Percentiles rank a stretch among this genome's conserved stretches.
phyloP scores from a whole-genome alignment of 2,113 vertebrate species.

The Atrichornis clamosus region DNA sequence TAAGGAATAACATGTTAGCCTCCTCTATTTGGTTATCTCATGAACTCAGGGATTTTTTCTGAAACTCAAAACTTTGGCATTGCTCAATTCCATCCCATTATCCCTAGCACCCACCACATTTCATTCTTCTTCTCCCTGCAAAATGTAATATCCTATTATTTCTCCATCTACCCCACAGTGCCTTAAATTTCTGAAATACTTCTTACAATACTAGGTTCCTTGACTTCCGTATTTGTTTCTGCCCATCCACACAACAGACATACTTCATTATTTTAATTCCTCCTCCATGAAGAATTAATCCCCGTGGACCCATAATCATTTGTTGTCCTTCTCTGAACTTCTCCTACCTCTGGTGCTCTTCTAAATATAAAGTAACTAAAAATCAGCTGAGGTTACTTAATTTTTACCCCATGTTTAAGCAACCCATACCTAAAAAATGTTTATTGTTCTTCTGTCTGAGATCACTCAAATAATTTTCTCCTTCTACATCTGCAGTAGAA shows the following conservation, averaged over 20 bases:
- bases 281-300: background rate
- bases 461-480: background rate
- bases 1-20: background rate
- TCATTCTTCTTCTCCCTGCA: background rate
- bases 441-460: background rate
- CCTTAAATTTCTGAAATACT: background rate
- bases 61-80: background rate
- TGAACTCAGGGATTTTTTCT: rapidly evolving
- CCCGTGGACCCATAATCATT: background rate
- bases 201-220: background rate
- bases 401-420: background rate
- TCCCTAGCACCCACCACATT: background rate
- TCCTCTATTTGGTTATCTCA: background rate
- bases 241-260: background rate
- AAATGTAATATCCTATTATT: background rate
- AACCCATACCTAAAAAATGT: background rate
- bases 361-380: background rate
- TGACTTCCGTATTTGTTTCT: background rate
- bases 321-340: background rate
- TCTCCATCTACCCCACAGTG: background rate
- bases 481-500: background rate
- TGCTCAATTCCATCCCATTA: background rate
- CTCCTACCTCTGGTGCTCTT: background rate
- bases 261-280: background rate
- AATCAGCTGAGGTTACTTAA: background rate